Conservation (phyloP, 2,113 vertebrate genomes). For the Cranoglanis bouderius region DNA sequence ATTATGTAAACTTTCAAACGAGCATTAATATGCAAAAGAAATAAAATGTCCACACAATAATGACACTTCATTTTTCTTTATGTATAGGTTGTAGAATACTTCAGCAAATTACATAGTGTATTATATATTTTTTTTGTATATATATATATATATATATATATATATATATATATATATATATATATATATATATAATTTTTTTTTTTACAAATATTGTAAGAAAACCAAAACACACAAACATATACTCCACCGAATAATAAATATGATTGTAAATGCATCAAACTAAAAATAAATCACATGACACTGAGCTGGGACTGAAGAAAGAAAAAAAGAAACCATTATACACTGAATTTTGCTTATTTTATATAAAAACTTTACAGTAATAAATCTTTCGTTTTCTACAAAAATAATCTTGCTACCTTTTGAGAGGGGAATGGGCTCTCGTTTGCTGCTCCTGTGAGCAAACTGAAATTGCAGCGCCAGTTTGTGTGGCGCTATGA, state of each 20-base stretch:
- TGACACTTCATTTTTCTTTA: conserved; percentile 61
- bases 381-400: conserved; percentile 73
- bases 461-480: conserved; percentile 24
- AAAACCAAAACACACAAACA: conserved; percentile 70
- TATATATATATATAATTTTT: not conserved
- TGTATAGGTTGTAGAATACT: conserved; percentile 63
- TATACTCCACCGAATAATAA: conserved; percentile 75
- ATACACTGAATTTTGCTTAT: conserved; percentile 65
- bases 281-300: conserved; percentile 67
- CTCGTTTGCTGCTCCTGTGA: not conserved
- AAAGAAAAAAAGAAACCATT: conserved; percentile 64
- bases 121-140: not conserved
- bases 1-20: not conserved
- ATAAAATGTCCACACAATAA: conserved; percentile 41
- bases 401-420: conserved; percentile 77
- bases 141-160: too few species aligned
- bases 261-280: conserved; percentile 81
- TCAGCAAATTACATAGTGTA: conserved; percentile 64
- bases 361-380: conserved; percentile 76
- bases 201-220: conserved; percentile 66
- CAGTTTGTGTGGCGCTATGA: conserved; percentile 7
- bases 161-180: too few species aligned
- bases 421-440: conserved; percentile 52
- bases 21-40: conserved; percentile 12
- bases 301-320: conserved; percentile 71